A percentile compares a stretch with the other conserved stretches of the same genome.
Conservation (phyloP, 2,797 vertebrate genomes). For the Tapirus indicus region DNA sequence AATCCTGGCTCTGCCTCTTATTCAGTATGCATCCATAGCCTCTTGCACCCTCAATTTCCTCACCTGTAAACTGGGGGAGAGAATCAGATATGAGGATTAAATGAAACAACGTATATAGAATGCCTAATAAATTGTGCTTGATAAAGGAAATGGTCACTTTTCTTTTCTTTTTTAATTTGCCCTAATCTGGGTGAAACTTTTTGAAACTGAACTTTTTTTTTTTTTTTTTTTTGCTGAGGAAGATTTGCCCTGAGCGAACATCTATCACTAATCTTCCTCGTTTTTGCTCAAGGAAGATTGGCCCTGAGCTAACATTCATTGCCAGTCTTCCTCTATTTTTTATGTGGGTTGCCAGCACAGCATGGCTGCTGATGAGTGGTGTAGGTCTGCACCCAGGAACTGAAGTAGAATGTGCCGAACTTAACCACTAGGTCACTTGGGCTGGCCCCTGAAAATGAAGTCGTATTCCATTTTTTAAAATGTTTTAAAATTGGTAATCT, state of each 20-base stretch:
- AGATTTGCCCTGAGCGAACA: too few relatives aligned
- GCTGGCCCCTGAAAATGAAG: too few relatives aligned
- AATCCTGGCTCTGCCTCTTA: not conserved
- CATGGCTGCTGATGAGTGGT: too few relatives aligned
- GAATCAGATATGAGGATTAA: not conserved
- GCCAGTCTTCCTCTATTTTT: too few relatives aligned
- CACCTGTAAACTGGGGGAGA: not conserved
- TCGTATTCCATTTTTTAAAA: not conserved
- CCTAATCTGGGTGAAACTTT: not conserved
- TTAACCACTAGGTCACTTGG: too few relatives aligned
- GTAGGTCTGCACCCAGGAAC: too few relatives aligned
- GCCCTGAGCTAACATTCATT: too few relatives aligned
- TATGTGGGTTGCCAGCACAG: too few relatives aligned
- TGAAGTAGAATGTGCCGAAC: too few relatives aligned
- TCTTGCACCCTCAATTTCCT: not conserved
- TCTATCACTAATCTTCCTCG: too few relatives aligned
- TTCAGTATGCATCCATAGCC: not conserved
- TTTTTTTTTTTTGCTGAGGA: too few relatives aligned
- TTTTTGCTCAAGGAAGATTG: too few relatives aligned
- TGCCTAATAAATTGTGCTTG: not conserved
- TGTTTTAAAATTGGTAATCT: slow-evolving; percentile 31
- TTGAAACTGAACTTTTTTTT: slow-evolving; percentile 8
- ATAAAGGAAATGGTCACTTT: not conserved
- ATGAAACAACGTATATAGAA: not conserved
- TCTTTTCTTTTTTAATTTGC: slow-evolving; percentile 23